Evolutionary conservation across 1,140 invertebrate genomes (phyloP).

Genomic region (Drosophila busckii): DNA sequence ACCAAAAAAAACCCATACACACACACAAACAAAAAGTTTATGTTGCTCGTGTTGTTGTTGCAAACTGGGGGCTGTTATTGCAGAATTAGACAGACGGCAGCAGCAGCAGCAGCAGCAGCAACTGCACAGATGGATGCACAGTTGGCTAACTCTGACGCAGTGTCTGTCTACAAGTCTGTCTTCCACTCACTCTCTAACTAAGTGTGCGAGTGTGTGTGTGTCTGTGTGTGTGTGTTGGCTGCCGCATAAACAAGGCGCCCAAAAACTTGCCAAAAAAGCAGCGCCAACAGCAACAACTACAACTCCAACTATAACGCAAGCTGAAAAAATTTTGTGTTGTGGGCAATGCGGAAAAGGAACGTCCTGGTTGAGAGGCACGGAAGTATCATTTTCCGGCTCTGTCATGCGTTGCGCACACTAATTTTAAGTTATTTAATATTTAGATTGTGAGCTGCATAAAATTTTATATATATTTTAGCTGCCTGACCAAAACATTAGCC

Average conservation of each 20-base stretch:
- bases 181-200: no score
- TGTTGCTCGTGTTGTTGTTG: slow-evolving; percentile 22
- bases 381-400: slow-evolving; percentile 67
- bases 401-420: slow-evolving; percentile 69
- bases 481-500: slow-evolving; percentile 5
- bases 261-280: slow-evolving; percentile 20
- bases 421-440: slow-evolving; percentile 68
- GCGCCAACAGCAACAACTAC: slow-evolving; percentile 5
- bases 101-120: slow-evolving; percentile 61
- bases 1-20: slow-evolving; percentile 48
- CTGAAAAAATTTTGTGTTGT: slow-evolving; percentile 66
- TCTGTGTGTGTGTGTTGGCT: slow-evolving; percentile 37
- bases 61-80: slow-evolving; percentile 44
- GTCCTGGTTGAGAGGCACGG: slow-evolving; percentile 47
- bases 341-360: slow-evolving; percentile 71
- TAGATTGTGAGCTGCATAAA: slow-evolving; percentile 59
- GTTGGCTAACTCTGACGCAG: slow-evolving; percentile 61
- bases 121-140: slow-evolving; percentile 73
- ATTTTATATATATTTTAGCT: slow-evolving; percentile 22
- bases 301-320: slow-evolving; percentile 33
- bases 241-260: slow-evolving; percentile 70
- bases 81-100: slow-evolving; percentile 69
- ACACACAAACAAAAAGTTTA: no score
- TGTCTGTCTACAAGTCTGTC: slow-evolving; percentile 11
- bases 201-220: slow-evolving; percentile 7